Conservation (phyloP, 2,888 invertebrate genomes). For the Andrena flavipes region DNA sequence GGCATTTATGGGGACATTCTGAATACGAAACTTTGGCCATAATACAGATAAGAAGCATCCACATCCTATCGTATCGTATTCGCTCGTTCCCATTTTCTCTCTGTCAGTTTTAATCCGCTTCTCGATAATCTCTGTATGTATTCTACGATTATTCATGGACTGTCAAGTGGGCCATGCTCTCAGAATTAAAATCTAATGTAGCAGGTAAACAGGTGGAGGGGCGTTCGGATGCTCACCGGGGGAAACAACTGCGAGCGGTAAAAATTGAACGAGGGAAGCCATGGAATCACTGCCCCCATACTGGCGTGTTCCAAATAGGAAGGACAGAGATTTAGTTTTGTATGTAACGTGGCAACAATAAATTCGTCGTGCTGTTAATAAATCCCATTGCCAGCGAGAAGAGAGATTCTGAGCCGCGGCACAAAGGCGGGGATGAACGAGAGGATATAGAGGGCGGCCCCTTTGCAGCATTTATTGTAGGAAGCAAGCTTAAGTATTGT, state of each 20-base stretch:
- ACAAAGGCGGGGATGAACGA: slow-evolving; percentile 73
- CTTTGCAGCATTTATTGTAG: slow-evolving; percentile 76
- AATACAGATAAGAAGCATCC: too few relatives aligned
- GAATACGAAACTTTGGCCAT: not conserved
- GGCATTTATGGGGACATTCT: not conserved
- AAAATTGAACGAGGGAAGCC: slow-evolving; percentile 6
- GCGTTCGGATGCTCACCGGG: not conserved
- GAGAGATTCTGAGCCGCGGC: slow-evolving; percentile 61
- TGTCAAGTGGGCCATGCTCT: not conserved
- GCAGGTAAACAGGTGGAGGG: slow-evolving; percentile 21
- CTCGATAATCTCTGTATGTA: too few relatives aligned
- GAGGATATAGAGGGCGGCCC: slow-evolving; percentile 72
- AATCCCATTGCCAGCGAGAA: slow-evolving; percentile 67
- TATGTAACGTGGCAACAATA: slow-evolving; percentile 69
- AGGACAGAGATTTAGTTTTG: slow-evolving; percentile 64
- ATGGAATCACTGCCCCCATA: slow-evolving; percentile 7
- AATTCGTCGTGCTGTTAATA: slow-evolving; percentile 75
- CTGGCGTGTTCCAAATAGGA: slow-evolving; percentile 4
- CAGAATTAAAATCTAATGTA: slow-evolving; percentile 40
- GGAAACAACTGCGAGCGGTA: not conserved
- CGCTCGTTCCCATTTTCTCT: too few relatives aligned
- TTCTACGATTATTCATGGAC: not conserved
- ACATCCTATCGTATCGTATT: too few relatives aligned
- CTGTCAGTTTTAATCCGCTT: too few relatives aligned
- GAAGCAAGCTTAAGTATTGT: slow-evolving; percentile 76